A percentile compares a stretch with the other conserved stretches of the same genome.
These are phyloP conservation scores for Diphyllodes magnificus DNA, from an alignment of 2,113 vertebrate species.

Conservation along the genomic window DNA sequence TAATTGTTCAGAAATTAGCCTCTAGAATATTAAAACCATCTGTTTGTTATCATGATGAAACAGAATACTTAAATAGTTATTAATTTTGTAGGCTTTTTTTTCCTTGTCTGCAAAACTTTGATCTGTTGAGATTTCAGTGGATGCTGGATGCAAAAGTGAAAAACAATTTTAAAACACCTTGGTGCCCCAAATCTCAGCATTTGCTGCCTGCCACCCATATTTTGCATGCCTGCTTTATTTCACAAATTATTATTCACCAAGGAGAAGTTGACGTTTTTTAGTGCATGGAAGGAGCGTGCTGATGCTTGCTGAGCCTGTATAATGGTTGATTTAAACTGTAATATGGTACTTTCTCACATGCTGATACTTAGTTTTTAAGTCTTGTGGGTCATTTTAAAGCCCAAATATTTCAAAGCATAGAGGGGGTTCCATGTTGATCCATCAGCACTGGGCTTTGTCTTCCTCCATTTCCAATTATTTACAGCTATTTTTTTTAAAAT, in stretches of 20 bases:
- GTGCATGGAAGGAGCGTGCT: conserved; percentile 2
- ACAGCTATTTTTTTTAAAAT: background rate
- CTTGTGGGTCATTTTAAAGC: conserved; percentile 59
- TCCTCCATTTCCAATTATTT: background rate
- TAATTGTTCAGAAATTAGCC: conserved; percentile 98
- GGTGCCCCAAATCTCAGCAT: conserved; percentile 33
- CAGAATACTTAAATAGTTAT: conserved; percentile 85
- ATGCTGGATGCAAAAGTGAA: conserved; percentile 53
- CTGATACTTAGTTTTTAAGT: conserved; percentile 48
- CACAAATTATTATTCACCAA: conserved; percentile 49
- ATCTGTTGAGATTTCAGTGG: conserved; percentile 68
- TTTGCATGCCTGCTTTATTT: conserved; percentile 51
- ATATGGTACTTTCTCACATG: conserved; percentile 22
- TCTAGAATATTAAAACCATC: conserved; percentile 98
- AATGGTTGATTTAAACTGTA: conserved; percentile 57
- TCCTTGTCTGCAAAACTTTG: conserved; percentile 76
- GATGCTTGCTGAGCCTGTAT: conserved; percentile 61
- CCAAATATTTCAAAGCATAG: conserved; percentile 2
- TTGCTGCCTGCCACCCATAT: conserved; percentile 51
- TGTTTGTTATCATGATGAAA: conserved; percentile 92
- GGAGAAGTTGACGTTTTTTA: conserved; percentile 26
- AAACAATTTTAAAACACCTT: conserved; percentile 64
- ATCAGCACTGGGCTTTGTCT: background rate
- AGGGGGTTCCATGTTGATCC: background rate
- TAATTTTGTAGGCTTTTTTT: conserved; percentile 77